A percentile compares a stretch with the other conserved stretches of the same genome.
Evolutionary conservation across 2,797 vertebrate species (phyloP).

Genomic region (Gastrophryne carolinensis): DNA sequence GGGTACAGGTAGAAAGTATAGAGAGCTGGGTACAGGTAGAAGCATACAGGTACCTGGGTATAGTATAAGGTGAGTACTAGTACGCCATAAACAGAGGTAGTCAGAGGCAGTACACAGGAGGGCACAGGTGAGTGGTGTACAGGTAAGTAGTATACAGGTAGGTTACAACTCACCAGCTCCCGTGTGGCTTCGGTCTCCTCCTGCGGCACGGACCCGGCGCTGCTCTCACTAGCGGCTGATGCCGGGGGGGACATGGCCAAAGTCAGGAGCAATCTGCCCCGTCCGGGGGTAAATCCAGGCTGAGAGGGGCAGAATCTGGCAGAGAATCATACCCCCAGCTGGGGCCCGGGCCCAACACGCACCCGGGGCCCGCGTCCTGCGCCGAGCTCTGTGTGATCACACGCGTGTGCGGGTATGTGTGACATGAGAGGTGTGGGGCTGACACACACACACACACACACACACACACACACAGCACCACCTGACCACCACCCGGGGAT

Average conservation of each 20-base stretch:
- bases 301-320: slow-evolving; percentile 3
- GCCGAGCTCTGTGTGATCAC: neutral
- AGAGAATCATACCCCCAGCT: slow-evolving; percentile 16
- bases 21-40: neutral
- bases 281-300: slow-evolving; percentile 2
- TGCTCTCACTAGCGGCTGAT: slow-evolving; percentile 36
- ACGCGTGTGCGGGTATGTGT: neutral
- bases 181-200: slow-evolving; percentile 17
- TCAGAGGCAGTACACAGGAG: neutral
- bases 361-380: neutral
- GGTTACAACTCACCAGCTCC: slow-evolving; percentile 28
- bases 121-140: neutral
- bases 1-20: neutral
- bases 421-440: neutral
- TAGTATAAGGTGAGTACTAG: neutral
- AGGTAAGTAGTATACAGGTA: neutral
- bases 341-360: neutral
- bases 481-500: neutral
- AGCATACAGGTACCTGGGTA: too few species aligned
- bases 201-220: slow-evolving; percentile 17
- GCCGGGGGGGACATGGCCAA: slow-evolving; percentile 39
- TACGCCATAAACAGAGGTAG: neutral
- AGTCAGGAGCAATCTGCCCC: neutral
- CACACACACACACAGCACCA: neutral
- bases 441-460: neutral